These are phyloP conservation scores for Adelosebastes latens DNA, from an alignment of 2,797 vertebrate species.

Conservation along the genomic window DNA sequence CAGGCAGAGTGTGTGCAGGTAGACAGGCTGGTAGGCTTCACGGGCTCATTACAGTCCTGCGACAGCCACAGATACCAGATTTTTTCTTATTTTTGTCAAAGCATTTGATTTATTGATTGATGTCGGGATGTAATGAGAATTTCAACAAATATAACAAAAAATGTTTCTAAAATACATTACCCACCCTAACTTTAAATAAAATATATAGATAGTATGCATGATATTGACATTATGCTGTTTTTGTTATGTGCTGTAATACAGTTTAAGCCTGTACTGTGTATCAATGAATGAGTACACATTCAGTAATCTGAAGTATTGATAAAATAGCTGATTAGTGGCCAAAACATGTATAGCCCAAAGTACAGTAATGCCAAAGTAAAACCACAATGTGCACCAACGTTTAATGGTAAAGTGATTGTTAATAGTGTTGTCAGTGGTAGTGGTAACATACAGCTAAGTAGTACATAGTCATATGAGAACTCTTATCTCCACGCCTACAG, in stretches of 20 bases:
- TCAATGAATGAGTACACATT: background rate
- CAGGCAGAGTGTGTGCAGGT: no score
- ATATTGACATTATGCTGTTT: background rate
- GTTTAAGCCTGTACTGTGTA: background rate
- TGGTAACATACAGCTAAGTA: conserved; percentile 3
- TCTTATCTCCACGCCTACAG: conserved; percentile 30
- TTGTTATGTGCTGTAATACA: background rate
- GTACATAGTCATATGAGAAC: conserved; percentile 32
- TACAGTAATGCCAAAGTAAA: background rate
- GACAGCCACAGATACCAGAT: no score
- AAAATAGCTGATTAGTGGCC: background rate
- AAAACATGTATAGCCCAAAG: background rate
- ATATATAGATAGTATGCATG: background rate
- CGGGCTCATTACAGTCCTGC: no score
- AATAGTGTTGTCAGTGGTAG: background rate
- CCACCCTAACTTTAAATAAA: background rate
- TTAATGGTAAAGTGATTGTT: background rate
- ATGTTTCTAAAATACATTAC: background rate
- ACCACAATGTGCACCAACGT: background rate
- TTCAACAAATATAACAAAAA: no score
- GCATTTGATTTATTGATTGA: no score
- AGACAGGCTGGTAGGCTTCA: no score
- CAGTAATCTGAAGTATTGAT: background rate
- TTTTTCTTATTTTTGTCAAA: no score
- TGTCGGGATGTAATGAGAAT: no score